Base-by-base conservation (phyloP, 1,140 invertebrate genomes). In the Caenorhabditis brenneri region DNA sequence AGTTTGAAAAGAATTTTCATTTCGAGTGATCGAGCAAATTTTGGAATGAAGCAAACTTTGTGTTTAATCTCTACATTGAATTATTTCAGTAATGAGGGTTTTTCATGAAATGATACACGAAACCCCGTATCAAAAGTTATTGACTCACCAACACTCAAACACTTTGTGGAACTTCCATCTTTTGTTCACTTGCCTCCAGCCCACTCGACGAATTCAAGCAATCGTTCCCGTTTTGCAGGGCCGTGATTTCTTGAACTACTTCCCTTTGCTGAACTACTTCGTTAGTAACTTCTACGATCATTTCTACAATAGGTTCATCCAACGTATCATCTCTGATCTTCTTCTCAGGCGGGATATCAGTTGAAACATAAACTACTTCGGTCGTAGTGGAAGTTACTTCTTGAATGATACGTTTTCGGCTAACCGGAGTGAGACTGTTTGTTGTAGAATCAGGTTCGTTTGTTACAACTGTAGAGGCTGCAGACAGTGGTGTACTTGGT, bases 111-210 rank as follows among this genome's bases (percentile, higher is more conserved):
- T n/a, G n/a, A n/a, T n/a, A n/a, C n/a, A n/a, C n/a, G n/a, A n/a
- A n/a, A n/a, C n/a, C n/a, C n/a, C n/a, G n/a, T n/a, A n/a, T n/a
- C 42, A 0, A 46, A 46, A 46, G 9, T 46, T 2, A 46, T 12
- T 12, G 6, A 65, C 58, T 33, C 12, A 65, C 58, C 33, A 7
- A 10, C 36, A 10, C n/a, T 65, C 31, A 74, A 74, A 74, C 65
- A 74, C 65, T 74, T 42, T 74, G 65, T 42, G 65, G 65, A 12
- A 46, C 65, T 22, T 74, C 36, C 65, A 74, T 46, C 5, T 74
- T 42, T 0, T 74, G 36, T n/a, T 74, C 65, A 46, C 65, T 74
- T 0, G 36, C 36, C 19, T 74, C 65, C 10, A 74, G 42, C 2
- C 36, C 65, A 46, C 46, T 74, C 2, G 36, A 36, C 3, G 31